Evolutionary conservation across 2,888 invertebrate species (phyloP).

Genomic region (Ectobius pallidus): DNA sequence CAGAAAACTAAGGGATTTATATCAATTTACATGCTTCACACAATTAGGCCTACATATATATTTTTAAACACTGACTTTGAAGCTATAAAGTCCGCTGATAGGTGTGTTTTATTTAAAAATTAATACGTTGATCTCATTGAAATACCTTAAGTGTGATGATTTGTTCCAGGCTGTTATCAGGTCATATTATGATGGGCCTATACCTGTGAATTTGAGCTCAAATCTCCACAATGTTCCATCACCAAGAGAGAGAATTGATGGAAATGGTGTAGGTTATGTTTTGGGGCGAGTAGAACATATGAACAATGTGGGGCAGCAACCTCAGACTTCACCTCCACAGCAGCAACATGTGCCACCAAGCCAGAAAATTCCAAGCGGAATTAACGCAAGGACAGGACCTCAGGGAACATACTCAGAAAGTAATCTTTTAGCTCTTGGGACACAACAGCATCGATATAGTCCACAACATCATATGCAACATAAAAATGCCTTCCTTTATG

Average conservation of each 20-base stretch:
- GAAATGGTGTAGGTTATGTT: slow-evolving; percentile 23
- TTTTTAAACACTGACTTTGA: no score
- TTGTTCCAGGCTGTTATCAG: slow-evolving; percentile 56
- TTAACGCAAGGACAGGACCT: slow-evolving; percentile 39
- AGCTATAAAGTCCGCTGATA: no score
- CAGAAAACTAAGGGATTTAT: no score
- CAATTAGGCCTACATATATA: no score
- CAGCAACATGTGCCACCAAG: background rate
- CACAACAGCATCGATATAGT: slow-evolving; percentile 52
- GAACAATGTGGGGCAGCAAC: background rate
- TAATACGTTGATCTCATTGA: no score
- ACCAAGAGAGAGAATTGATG: slow-evolving; percentile 44
- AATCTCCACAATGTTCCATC: slow-evolving; percentile 55
- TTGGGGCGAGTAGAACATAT: slow-evolving; percentile 3
- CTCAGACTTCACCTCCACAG: background rate
- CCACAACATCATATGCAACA: slow-evolving; percentile 50
- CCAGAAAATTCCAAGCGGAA: background rate
- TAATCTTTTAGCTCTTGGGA: slow-evolving; percentile 50
- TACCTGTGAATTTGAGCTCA: slow-evolving; percentile 50
- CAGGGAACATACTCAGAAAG: slow-evolving; percentile 50
- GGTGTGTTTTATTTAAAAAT: no score
- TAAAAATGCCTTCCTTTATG: slow-evolving; percentile 38
- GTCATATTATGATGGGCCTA: slow-evolving; percentile 59
- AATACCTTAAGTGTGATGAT: background rate
- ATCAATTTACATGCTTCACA: no score